These are phyloP conservation scores for Dryas iulia DNA, from an alignment of 1,140 invertebrate species.

Conservation along the genomic window DNA sequence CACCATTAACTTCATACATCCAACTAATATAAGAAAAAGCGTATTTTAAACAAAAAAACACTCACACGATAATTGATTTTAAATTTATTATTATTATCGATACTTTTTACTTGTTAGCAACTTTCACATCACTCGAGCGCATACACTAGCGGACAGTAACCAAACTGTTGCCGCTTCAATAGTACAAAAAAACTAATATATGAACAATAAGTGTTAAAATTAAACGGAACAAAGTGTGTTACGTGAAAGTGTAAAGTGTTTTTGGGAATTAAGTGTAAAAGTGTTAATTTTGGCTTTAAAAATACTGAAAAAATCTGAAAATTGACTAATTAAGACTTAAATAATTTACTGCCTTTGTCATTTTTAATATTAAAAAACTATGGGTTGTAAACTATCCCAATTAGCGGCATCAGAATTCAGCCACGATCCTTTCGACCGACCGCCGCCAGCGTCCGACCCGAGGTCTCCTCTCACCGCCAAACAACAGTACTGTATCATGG, in stretches of 20 bases:
- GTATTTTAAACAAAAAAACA: not conserved
- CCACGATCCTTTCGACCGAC: conserved; percentile 50
- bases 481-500: conserved; percentile 73
- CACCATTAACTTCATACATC: not conserved
- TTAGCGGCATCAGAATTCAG: conserved; percentile 56
- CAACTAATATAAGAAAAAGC: not conserved
- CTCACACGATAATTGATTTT: not conserved
- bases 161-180: conserved; percentile 42
- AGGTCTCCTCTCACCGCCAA: conserved; percentile 62
- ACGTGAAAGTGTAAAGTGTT: not conserved
- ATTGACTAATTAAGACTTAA: too few species aligned
- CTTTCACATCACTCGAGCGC: conserved; percentile 36
- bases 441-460: conserved; percentile 60
- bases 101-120: conserved; percentile 21
- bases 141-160: conserved; percentile 34
- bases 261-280: not conserved
- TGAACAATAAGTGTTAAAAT: not conserved
- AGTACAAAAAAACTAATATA: conserved; percentile 25
- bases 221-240: conserved; percentile 3
- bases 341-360: too few species aligned
- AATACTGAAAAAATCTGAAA: not conserved
- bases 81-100: conserved; percentile 23
- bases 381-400: conserved; percentile 68
- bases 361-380: too few species aligned
- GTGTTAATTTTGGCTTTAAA: not conserved